These are phyloP conservation scores for Drosophila jambulina DNA, from an alignment of 1,140 invertebrate species.

Conservation along the genomic window DNA sequence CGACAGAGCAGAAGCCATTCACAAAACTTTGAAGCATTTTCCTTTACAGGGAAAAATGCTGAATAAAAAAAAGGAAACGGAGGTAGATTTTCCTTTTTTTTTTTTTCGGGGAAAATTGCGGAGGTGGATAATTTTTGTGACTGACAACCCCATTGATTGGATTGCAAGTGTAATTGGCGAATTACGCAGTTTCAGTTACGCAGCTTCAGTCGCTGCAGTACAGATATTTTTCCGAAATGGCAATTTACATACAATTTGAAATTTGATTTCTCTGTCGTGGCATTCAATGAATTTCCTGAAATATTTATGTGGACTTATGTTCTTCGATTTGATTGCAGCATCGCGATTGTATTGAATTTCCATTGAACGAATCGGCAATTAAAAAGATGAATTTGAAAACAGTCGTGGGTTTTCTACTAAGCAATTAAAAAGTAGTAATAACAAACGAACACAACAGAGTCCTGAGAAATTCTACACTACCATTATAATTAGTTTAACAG, in stretches of 20 bases:
- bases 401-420: too few relatives aligned
- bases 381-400: neutral
- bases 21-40: conserved; percentile 24
- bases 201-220: conserved; percentile 10
- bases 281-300: neutral
- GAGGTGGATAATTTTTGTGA: conserved; percentile 10
- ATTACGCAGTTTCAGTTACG: conserved; percentile 25
- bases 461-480: neutral
- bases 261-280: neutral
- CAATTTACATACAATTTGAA: neutral
- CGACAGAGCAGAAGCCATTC: conserved; percentile 30
- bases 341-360: neutral
- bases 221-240: neutral
- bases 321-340: neutral
- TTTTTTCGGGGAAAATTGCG: neutral
- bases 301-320: neutral
- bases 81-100: neutral
- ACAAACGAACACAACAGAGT: neutral
- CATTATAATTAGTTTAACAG: neutral
- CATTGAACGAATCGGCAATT: neutral
- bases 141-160: conserved; percentile 15
- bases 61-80: neutral
- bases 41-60: neutral
- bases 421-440: neutral
- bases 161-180: conserved; percentile 34